Percentiles rank a stretch among this genome's conserved stretches.
Evolutionary conservation across 2,113 vertebrate species (phyloP).

Genomic region (Colaptes auratus): DNA sequence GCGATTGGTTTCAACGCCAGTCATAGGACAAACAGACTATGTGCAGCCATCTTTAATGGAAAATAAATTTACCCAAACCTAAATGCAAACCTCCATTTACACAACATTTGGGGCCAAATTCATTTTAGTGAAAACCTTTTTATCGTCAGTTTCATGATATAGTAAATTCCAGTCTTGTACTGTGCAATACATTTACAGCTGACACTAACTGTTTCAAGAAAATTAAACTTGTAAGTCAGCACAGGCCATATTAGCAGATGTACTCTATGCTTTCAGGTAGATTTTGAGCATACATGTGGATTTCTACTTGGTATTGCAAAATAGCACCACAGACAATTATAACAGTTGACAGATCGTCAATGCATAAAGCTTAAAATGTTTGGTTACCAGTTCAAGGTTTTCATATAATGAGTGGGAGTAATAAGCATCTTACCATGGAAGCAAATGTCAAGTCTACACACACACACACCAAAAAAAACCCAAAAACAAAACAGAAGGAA

Average conservation of each 20-base stretch:
- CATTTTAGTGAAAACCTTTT: not conserved
- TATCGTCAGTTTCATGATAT: not conserved
- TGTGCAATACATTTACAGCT: not conserved
- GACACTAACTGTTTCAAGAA: not conserved
- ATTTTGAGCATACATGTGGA: not conserved
- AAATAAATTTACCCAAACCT: not conserved
- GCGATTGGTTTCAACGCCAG: not conserved
- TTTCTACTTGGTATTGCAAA: not conserved
- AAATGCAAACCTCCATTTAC: not conserved
- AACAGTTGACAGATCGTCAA: not conserved
- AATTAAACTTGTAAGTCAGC: conserved; percentile 26
- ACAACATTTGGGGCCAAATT: not conserved
- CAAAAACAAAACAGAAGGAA: not conserved
- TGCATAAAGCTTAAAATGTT: not conserved
- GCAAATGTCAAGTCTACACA: not conserved
- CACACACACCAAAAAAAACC: too few species aligned
- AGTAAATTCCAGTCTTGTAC: conserved; percentile 3
- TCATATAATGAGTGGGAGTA: not conserved
- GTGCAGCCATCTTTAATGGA: not conserved
- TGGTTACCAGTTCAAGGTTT: not conserved
- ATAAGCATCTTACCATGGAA: not conserved
- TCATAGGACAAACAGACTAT: not conserved
- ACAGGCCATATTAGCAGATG: not conserved
- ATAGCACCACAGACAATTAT: not conserved
- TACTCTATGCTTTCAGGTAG: not conserved